Evolutionary conservation across 2,113 vertebrate genomes (phyloP).

Genomic region (Opisthocomus hoazin): DNA sequence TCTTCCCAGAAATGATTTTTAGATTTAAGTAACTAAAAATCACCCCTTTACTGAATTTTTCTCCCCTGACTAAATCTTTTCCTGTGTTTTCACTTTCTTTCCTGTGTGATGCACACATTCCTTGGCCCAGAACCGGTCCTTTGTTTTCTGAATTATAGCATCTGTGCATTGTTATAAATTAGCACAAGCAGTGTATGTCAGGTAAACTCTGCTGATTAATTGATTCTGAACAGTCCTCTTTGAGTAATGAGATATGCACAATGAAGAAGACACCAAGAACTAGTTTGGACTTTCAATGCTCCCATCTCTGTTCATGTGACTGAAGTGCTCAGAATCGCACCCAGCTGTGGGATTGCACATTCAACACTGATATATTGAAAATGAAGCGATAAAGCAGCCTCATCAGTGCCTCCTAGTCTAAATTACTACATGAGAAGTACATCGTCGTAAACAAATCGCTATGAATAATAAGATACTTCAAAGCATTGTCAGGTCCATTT

Average conservation of each 20-base stretch:
- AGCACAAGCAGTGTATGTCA: background rate
- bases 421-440: background rate
- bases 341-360: background rate
- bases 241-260: background rate
- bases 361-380: background rate
- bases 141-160: background rate
- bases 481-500: background rate
- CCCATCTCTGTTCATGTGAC: background rate
- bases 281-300: background rate
- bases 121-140: background rate
- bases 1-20: background rate
- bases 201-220: background rate
- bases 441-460: background rate
- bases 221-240: background rate
- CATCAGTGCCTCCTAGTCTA: background rate
- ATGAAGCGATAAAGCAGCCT: background rate
- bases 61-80: background rate
- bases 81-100: background rate
- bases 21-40: background rate
- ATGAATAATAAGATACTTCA: background rate
- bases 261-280: background rate
- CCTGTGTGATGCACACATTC: rapidly evolving
- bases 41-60: background rate
- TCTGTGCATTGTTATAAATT: background rate
- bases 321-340: background rate